phyloP scores from a whole-genome alignment of 1,140 invertebrate genomes.

The Cyclargus thomasi region DNA sequence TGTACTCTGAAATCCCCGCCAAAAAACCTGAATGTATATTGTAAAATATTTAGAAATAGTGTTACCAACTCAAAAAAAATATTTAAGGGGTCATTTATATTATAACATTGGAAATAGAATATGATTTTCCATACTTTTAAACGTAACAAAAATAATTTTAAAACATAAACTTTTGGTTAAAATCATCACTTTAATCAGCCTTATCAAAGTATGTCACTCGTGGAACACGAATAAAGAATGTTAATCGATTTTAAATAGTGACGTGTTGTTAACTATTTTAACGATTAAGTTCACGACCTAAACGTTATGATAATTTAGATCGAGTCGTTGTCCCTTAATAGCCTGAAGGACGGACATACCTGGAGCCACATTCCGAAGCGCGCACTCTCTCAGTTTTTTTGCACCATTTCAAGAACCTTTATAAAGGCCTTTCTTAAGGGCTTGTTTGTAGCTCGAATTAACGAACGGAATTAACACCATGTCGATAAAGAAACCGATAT shows the following conservation, averaged over 20 bases:
- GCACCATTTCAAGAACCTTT: slow-evolving; percentile 23
- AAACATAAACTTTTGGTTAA: no score
- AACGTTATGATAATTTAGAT: slow-evolving; percentile 53
- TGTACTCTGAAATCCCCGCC: no score
- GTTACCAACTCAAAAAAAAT: no score
- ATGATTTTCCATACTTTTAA: no score
- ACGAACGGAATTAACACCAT: neutral
- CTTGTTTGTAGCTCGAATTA: slow-evolving; percentile 4
- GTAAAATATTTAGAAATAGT: no score
- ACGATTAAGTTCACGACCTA: slow-evolving; percentile 54
- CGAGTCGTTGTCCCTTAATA: slow-evolving; percentile 59
- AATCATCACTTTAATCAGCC: no score
- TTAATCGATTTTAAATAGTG: neutral
- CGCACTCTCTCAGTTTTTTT: slow-evolving; percentile 30
- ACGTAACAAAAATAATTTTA: no score
- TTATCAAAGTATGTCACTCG: neutral
- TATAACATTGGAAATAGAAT: no score
- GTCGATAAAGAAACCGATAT: slow-evolving; percentile 15
- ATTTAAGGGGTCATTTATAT: no score
- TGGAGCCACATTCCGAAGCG: slow-evolving; percentile 40
- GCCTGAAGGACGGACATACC: slow-evolving; percentile 55
- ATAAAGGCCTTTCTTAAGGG: slow-evolving; percentile 1
- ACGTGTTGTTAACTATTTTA: slow-evolving; percentile 33
- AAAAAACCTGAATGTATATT: no score
- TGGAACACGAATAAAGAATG: neutral